A percentile compares a stretch with the other conserved stretches of the same genome.
These are phyloP conservation scores for Capitella teleta DNA, from an alignment of 1,140 invertebrate genomes.

Conservation along the genomic window DNA sequence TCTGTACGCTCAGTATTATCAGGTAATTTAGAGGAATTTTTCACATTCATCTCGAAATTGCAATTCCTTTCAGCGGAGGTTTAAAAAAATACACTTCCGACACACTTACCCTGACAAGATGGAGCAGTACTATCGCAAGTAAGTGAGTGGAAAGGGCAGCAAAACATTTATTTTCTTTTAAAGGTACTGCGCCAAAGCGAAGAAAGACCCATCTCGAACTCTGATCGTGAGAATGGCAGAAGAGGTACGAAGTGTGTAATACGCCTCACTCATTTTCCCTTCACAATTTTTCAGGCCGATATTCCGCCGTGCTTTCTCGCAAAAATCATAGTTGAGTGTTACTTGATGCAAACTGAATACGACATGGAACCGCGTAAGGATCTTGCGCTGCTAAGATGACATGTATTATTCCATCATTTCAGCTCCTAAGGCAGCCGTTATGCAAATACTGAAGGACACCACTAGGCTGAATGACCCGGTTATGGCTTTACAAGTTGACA, in stretches of 20 bases:
- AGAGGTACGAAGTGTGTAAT: neutral
- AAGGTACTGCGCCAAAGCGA: neutral
- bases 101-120: conserved; percentile 21
- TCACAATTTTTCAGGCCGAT: conserved; percentile 27
- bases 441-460: conserved; percentile 57
- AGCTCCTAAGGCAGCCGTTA: conserved; percentile 39
- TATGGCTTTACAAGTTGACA: conserved; percentile 63
- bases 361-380: conserved; percentile 13
- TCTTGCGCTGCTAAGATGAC: neutral
- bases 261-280: neutral
- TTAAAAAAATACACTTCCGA: conserved; percentile 28
- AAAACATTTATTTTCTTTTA: neutral
- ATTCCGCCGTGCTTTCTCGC: conserved; percentile 55
- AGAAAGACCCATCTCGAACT: neutral
- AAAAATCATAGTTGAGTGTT: conserved; percentile 53
- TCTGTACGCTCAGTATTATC: conserved; percentile 38
- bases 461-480: conserved; percentile 57
- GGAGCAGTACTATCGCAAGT: conserved; percentile 25
- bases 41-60: neutral
- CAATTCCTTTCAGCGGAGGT: conserved; percentile 23
- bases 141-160: conserved; percentile 1
- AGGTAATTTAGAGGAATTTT: neutral
- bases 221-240: neutral
- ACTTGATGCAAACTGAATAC: conserved; percentile 27
- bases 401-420: conserved; percentile 13